Conservation (phyloP, 2,888 invertebrate genomes). For the Fragum whitleyi region DNA sequence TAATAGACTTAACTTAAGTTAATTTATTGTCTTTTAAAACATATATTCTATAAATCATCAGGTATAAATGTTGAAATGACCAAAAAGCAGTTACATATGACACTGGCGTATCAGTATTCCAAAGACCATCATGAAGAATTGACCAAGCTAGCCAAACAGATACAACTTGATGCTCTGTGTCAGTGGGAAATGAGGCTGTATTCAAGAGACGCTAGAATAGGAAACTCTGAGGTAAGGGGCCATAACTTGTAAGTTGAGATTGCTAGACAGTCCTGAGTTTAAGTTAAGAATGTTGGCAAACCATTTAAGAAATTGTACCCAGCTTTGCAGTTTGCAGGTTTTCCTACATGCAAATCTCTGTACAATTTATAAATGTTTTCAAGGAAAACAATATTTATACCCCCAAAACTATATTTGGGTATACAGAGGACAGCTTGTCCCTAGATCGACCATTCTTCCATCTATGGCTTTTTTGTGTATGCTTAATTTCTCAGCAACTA, state of each 20-base stretch:
- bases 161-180: conserved; percentile 89
- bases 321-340: not conserved
- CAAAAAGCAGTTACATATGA: conserved; percentile 94
- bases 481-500: too few relatives aligned
- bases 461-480: too few relatives aligned
- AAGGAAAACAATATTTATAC: too few relatives aligned
- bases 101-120: conserved; percentile 95
- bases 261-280: not conserved
- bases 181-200: conserved; percentile 95
- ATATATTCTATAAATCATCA: conserved; percentile 28
- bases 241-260: too few relatives aligned
- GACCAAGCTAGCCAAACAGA: conserved; percentile 90
- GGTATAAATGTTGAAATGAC: conserved; percentile 88
- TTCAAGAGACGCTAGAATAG: conserved; percentile 89
- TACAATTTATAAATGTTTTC: too few relatives aligned
- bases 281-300: not conserved
- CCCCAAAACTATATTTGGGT: too few relatives aligned
- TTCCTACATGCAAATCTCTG: too few relatives aligned
- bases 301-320: not conserved
- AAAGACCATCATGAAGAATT: conserved; percentile 90
- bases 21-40: too few relatives aligned
- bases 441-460: too few relatives aligned
- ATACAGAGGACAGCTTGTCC: too few relatives aligned
- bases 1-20: too few relatives aligned
- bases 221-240: conserved; percentile 77